Conservation (phyloP, 1,140 invertebrate genomes). For the Doryteuthis pealeii region DNA sequence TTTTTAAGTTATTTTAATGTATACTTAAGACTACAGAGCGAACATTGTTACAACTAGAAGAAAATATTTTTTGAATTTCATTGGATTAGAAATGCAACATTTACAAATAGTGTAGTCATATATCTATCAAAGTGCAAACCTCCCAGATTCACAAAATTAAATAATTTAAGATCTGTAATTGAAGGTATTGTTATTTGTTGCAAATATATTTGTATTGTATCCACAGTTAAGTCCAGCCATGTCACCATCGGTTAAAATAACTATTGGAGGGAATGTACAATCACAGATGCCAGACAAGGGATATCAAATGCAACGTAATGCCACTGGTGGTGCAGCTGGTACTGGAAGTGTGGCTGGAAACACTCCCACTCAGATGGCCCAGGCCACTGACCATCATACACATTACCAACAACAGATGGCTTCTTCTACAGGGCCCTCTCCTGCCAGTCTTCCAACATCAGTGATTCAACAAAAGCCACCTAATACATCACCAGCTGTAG, state of each 20-base stretch:
- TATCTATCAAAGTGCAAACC: too few relatives aligned
- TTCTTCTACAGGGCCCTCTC: not conserved
- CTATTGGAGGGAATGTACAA: conserved; percentile 30
- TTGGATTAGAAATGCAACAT: too few relatives aligned
- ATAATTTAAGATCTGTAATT: too few relatives aligned
- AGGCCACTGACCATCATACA: not conserved
- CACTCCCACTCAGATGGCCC: not conserved
- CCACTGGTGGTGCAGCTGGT: conserved; percentile 8
- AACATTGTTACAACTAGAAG: too few relatives aligned
- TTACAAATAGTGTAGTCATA: too few relatives aligned
- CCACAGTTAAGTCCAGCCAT: conserved; percentile 21
- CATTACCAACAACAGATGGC: not conserved
- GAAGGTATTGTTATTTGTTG: too few relatives aligned
- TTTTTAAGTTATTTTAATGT: too few relatives aligned
- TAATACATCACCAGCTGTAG: conserved; percentile 24
- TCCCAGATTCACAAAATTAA: too few relatives aligned
- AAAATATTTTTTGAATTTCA: too few relatives aligned
- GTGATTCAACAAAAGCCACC: conserved; percentile 34
- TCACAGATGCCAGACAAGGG: conserved; percentile 11
- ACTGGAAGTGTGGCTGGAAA: conserved; percentile 5
- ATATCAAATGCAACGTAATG: conserved; percentile 7
- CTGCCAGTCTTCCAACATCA: conserved; percentile 27
- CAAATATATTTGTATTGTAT: too few relatives aligned
- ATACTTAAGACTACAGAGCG: too few relatives aligned
- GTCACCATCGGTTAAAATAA: conserved; percentile 36